These are phyloP conservation scores for Urocitellus parryii DNA, from an alignment of 2,113 vertebrate genomes.

Conservation along the genomic window DNA sequence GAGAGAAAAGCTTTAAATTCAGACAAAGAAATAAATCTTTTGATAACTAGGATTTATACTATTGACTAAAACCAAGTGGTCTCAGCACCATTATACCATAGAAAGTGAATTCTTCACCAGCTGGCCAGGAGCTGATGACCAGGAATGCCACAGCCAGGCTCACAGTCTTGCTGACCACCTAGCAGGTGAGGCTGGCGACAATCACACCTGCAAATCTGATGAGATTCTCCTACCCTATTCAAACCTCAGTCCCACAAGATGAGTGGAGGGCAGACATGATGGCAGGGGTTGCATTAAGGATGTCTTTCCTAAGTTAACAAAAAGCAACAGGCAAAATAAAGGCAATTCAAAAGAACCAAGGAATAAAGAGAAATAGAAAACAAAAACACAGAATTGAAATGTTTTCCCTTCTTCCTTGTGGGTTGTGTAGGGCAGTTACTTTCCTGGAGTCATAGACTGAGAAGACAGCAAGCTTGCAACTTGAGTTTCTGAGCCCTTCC, in stretches of 20 bases:
- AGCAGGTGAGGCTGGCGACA: neutral
- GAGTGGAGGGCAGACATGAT: neutral
- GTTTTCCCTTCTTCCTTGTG: neutral
- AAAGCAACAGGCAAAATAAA: neutral
- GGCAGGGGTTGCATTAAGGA: neutral
- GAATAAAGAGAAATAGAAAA: neutral
- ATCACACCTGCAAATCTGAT: neutral
- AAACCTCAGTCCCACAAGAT: neutral
- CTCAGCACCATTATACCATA: neutral
- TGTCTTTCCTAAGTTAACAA: neutral
- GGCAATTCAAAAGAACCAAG: neutral
- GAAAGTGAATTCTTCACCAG: rapidly evolving
- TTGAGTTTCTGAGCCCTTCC: neutral
- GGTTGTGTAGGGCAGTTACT: neutral
- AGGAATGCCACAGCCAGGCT: neutral
- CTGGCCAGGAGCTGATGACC: neutral
- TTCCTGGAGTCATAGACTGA: neutral
- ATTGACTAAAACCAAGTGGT: too few relatives aligned
- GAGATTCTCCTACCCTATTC: neutral
- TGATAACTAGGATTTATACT: neutral
- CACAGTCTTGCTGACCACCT: rapidly evolving
- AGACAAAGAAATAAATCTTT: neutral
- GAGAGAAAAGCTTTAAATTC: neutral
- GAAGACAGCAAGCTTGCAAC: neutral
- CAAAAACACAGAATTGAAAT: neutral